Evolutionary conservation across 2,888 invertebrate species (phyloP), one percentile per base, ranked within the genome.

Genomic region (Meandrusa payeni): DNA sequence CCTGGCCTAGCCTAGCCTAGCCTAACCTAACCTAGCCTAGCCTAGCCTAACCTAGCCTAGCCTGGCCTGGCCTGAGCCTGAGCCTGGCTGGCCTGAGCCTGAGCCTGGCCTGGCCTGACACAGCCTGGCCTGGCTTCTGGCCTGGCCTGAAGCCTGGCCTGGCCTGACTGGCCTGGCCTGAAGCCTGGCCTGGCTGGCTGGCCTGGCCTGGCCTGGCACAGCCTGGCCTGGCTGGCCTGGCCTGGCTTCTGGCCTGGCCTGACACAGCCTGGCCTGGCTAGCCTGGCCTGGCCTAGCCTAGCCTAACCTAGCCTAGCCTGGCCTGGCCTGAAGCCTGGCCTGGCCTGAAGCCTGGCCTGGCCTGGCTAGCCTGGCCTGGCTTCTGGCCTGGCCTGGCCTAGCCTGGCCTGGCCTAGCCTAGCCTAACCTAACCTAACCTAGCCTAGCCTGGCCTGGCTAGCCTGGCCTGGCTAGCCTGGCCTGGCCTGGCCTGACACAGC

Each of bases 401-500:
- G n/a, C n/a, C n/a, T n/a, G n/a, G n/a, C n/a, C n/a, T n/a, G n/a
- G n/a, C n/a, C n/a, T n/a, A n/a, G n/a, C n/a, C n/a, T n/a, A n/a
- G n/a, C n/a, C n/a, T n/a, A n/a, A n/a, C n/a, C n/a, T n/a, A n/a
- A n/a, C n/a, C n/a, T n/a, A n/a, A n/a, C n/a, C n/a, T n/a, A n/a
- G n/a, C n/a, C n/a, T 50, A 51, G 52, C 50, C 53, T 50, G 47
- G 51, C 52, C 54, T 52, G 50, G 52, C 54, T 49, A 54, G 52
- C 55, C 52, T 51, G 54, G 50, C 57, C 52, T 51, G 54, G 50
- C 57, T 48, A 53, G 52, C 55, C 53, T 48, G 52, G 52, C 53
- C 52, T 50, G 52, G 51, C 52, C 52, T 50, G 50, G 51, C 52
- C 53, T 48, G 50, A 53, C 53, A 46, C 44, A 52, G 48, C 49